These are phyloP conservation scores for Natrix natrix DNA, from an alignment of 2,797 vertebrate species.

Conservation along the genomic window DNA sequence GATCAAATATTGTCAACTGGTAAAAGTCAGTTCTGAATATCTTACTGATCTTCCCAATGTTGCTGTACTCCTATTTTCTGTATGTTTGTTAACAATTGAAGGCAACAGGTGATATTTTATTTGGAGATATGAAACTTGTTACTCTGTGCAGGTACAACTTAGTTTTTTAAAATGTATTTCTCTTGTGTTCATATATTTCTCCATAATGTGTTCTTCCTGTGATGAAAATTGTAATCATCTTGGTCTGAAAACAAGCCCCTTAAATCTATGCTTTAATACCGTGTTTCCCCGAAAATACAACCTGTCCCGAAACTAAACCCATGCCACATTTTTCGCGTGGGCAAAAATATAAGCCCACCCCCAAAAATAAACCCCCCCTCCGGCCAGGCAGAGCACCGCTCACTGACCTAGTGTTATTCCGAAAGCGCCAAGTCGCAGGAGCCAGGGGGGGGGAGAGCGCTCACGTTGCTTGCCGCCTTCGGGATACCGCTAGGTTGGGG, in stretches of 20 bases:
- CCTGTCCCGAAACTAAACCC: too few relatives aligned
- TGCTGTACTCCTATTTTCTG: not conserved
- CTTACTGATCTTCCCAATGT: not conserved
- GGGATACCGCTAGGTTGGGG: too few relatives aligned
- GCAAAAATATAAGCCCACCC: too few relatives aligned
- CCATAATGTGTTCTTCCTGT: not conserved
- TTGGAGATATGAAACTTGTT: not conserved
- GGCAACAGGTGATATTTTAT: not conserved
- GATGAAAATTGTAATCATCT: not conserved
- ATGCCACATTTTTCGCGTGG: too few relatives aligned
- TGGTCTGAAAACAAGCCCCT: not conserved
- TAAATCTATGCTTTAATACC: not conserved
- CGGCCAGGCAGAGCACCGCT: too few relatives aligned
- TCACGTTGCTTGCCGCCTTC: too few relatives aligned
- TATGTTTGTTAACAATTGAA: not conserved
- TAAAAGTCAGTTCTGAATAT: not conserved
- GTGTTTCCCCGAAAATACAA: too few relatives aligned
- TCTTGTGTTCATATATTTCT: not conserved
- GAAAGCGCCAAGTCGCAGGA: too few relatives aligned
- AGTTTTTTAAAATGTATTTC: not conserved
- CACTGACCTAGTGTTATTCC: too few relatives aligned
- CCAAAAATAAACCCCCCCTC: too few relatives aligned
- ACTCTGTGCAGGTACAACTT: not conserved
- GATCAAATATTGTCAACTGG: not conserved
- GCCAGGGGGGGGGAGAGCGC: too few relatives aligned